Base-by-base conservation (phyloP, 2,113 vertebrate genomes). In the Hydropotes inermis region DNA sequence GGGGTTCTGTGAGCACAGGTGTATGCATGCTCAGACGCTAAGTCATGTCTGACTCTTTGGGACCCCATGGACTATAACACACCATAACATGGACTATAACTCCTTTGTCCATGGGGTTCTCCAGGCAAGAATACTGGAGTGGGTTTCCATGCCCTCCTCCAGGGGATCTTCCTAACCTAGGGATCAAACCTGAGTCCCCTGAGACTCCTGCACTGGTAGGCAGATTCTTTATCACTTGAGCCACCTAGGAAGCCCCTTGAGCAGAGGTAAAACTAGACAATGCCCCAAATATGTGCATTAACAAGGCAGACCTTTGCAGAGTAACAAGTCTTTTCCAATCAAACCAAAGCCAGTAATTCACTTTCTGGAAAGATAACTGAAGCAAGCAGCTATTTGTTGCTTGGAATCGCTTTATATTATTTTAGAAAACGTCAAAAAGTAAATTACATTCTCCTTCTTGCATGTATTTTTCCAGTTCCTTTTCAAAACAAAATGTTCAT, bases 401-500 rank as follows among this genome's bases (percentile, higher is more conserved):
- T 78, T 95, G 52, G 21, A 95, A 50, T 94, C 76, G 45, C 52
- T 95, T 97, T 92, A 83, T 94, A 33, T 92, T 93, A 79, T 89
- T 97, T 98, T 97, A 89, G 10, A 27, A 57, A 97, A 97, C 0
- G 1, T 95, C 52, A 97, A 97, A 95, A 98, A 97, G 94, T 91
- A 96, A 98, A 94, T 96, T 89, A 85, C 1, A 28, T 89, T 96
- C 97, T 94, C 70, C 67, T 98, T 96, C 91, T 97, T 54, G 21
- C 50, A 95, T 96, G 60, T 92, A 74, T 96, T 97, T 97, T 98
- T 82, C 92, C 92, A 98, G 30, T 50, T 97, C 87, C 45, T 97
- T 98, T 98, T 97, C 47, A 96, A 98, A 98, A 98, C n/a, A 96
- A 96, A 98, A 84, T 82, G 76, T 95, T 97, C 55, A 55, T 97